phyloP scores from a whole-genome alignment of 2,888 invertebrate genomes.

The Drosophila villosipedis region DNA sequence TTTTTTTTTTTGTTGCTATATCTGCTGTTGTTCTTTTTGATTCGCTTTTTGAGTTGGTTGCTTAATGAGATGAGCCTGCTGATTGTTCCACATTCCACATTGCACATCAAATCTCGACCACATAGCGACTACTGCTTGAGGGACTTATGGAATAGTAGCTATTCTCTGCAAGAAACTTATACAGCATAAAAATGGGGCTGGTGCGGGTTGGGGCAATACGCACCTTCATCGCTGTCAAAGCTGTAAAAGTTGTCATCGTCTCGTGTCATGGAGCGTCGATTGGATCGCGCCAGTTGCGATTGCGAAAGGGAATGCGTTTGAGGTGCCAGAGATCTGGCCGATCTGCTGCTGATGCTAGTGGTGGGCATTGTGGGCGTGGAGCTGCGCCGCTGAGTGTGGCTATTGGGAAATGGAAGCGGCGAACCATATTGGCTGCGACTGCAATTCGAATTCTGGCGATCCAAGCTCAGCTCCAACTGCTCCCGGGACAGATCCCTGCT shows the following conservation, averaged over 20 bases:
- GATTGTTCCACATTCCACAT: neutral
- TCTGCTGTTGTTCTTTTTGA: neutral
- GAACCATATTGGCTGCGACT: slow-evolving; percentile 82
- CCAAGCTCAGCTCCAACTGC: slow-evolving; percentile 37
- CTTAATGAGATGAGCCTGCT: neutral
- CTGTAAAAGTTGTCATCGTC: slow-evolving; percentile 84
- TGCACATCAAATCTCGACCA: slow-evolving; percentile 77
- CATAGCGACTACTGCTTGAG: slow-evolving; percentile 80
- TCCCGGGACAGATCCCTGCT: neutral
- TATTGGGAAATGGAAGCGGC: slow-evolving; percentile 77
- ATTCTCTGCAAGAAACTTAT: slow-evolving; percentile 67
- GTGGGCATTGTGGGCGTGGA: slow-evolving; percentile 63
- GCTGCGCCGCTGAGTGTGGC: slow-evolving; percentile 59
- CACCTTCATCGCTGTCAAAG: slow-evolving; percentile 85
- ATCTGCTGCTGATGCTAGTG: neutral
- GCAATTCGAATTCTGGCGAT: slow-evolving; percentile 69
- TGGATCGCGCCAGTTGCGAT: slow-evolving; percentile 52
- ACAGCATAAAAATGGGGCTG: neutral
- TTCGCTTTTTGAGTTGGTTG: neutral
- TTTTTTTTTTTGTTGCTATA: neutral
- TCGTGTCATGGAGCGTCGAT: slow-evolving; percentile 78
- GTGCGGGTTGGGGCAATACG: slow-evolving; percentile 10
- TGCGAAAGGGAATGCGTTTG: slow-evolving; percentile 18
- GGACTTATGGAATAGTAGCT: slow-evolving; percentile 83
- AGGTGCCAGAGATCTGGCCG: slow-evolving; percentile 2